These are phyloP conservation scores for Saccopteryx bilineata DNA, from an alignment of 2,113 vertebrate genomes.

Conservation along the genomic window DNA sequence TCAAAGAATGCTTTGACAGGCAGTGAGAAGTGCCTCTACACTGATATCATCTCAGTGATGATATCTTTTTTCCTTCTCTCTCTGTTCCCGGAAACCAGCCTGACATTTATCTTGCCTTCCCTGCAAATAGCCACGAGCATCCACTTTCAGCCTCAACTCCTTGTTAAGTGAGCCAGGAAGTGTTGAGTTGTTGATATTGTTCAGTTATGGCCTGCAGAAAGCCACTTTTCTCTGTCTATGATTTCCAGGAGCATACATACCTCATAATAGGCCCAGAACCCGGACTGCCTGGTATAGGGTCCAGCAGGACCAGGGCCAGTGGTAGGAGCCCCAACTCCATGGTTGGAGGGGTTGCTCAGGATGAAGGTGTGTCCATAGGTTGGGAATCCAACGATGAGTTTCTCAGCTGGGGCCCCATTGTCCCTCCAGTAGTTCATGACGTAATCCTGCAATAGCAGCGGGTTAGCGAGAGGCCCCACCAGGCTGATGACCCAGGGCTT, in stretches of 20 bases:
- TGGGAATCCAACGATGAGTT: constrained; percentile 92
- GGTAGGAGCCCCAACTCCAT: constrained; percentile 86
- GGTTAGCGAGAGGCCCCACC: rapidly evolving
- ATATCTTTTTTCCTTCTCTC: not conserved
- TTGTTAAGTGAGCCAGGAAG: not conserved
- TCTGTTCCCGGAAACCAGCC: not conserved
- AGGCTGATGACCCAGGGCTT: not conserved
- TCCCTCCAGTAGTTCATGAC: constrained; percentile 91
- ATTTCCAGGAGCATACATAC: constrained; percentile 58
- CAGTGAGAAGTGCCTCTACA: not conserved
- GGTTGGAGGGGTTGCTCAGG: constrained; percentile 86
- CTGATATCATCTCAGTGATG: not conserved
- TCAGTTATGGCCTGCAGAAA: not conserved
- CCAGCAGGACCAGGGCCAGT: constrained; percentile 89
- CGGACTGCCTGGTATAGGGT: constrained; percentile 87
- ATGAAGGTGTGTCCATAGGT: constrained; percentile 89
- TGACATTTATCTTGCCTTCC: not conserved
- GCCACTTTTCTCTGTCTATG: not conserved
- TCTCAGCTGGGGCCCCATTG: constrained; percentile 89
- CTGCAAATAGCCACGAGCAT: not conserved
- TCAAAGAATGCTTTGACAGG: not conserved
- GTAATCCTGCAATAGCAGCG: constrained; percentile 85
- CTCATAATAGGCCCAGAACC: constrained; percentile 91
- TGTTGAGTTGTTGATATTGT: not conserved
- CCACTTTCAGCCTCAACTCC: not conserved